phyloP scores from a whole-genome alignment of 2,888 invertebrate genomes.

The Balanococcus diminutus region DNA sequence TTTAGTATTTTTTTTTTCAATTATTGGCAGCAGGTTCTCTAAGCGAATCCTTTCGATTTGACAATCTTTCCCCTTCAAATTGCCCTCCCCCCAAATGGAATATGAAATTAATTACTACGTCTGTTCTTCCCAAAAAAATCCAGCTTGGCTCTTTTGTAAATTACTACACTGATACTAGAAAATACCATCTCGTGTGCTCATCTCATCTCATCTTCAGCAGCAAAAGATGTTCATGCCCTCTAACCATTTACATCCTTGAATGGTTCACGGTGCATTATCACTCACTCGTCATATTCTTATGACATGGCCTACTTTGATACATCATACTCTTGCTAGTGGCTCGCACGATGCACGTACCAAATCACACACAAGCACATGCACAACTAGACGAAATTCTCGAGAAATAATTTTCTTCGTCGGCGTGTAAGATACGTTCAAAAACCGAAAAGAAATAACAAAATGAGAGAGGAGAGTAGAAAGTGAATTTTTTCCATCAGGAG shows the following conservation, averaged over 20 bases:
- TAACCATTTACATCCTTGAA: neutral
- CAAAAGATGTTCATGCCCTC: neutral
- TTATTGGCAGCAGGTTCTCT: neutral
- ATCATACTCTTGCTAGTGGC: neutral
- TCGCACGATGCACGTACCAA: neutral
- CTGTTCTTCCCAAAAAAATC: no score
- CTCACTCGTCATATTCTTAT: conserved; percentile 1
- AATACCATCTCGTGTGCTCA: neutral
- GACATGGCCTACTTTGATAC: neutral
- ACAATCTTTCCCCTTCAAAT: no score
- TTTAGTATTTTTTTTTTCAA: neutral
- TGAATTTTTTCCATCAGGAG: neutral
- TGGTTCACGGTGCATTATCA: conserved; percentile 5
- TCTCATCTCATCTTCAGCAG: neutral
- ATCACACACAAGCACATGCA: neutral
- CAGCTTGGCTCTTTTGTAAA: no score
- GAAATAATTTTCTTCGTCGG: neutral
- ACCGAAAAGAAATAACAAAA: neutral
- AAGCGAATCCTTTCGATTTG: no score
- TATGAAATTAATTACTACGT: neutral
- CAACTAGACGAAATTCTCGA: neutral
- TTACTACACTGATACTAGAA: no score
- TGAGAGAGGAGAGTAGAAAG: neutral
- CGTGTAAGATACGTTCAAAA: neutral
- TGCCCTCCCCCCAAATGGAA: no score